Evolutionary conservation across 2,113 vertebrate genomes (phyloP), one percentile per base, ranked within the genome.

Genomic region (Cariama cristata): DNA sequence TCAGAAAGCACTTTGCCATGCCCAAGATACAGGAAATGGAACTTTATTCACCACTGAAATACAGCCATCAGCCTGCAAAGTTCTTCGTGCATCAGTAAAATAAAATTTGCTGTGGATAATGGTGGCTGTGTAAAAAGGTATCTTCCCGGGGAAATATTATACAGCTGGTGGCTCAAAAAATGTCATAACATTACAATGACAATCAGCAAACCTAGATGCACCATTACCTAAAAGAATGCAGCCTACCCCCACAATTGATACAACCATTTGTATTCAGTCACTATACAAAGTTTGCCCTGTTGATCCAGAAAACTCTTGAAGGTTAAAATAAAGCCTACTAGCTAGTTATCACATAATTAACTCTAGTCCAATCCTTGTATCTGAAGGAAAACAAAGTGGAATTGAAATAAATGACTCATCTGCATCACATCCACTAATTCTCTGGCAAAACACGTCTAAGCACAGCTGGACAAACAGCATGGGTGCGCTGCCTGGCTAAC

Each of bases 381-480:
- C 79, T 69, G 64, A 74, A 86, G 76, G 56, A 89, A 93, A 93
- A 22, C 7, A 2, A 90, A 82, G 21, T 42, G 47, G 47, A 94
- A 81, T 67, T 75, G 26, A 92, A 97, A 88, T 21, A 66, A 79
- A 44, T 86, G 38, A 94, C 35, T 92, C 85, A 90, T 63, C 42
- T 63, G 55, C 38, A 50, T 62, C 63, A 82, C 30, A 90, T 76
- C 49, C 66, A 91, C 58, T 79, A 90, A 33, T 64, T 83, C 62
- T 83, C 53, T 69, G 42, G 71, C 49, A 75, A 93, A 92, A 69
- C 45, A 58, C 14, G 62, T 45, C 62, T 82, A 50, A 90, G 33
- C 71, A 68, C 88, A 96, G 88, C 85, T 83, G 95, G 79, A 88
- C 59, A 83, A 94, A 91, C 50, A 92, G 42, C 42, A 49, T 5